phyloP scores from a whole-genome alignment of 2,888 invertebrate genomes.

The Apodemia hepburni region DNA sequence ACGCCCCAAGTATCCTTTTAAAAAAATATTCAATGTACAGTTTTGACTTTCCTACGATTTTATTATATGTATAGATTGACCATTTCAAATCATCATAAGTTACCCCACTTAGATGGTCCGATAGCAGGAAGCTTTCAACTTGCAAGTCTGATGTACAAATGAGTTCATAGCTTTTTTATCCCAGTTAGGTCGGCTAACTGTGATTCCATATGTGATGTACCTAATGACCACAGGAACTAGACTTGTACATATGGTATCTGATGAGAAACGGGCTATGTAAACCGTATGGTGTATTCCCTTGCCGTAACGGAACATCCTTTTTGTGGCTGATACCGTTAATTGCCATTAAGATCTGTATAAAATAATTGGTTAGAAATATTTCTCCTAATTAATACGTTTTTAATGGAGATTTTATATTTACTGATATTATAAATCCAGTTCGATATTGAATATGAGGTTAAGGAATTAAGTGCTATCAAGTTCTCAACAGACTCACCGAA shows the following conservation, averaged over 20 bases:
- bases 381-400: neutral
- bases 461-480: no score
- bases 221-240: constrained; percentile 53
- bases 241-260: constrained; percentile 39
- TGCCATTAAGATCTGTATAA: neutral
- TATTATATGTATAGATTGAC: neutral
- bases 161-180: constrained; percentile 32
- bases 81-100: neutral
- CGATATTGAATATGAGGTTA: no score
- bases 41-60: no score
- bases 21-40: no score
- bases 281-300: constrained; percentile 15
- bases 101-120: constrained; percentile 7
- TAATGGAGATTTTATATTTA: no score
- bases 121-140: constrained; percentile 30
- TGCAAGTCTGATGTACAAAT: constrained; percentile 29
- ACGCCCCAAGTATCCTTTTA: no score
- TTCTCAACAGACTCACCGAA: no score
- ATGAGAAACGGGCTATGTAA: constrained; percentile 29
- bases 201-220: constrained; percentile 35
- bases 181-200: constrained; percentile 26
- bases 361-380: neutral
- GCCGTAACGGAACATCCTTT: constrained; percentile 22
- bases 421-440: no score
- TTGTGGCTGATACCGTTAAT: neutral